These are phyloP conservation scores for Callospermophilus lateralis DNA, from an alignment of 2,113 vertebrate genomes.

Conservation along the genomic window DNA sequence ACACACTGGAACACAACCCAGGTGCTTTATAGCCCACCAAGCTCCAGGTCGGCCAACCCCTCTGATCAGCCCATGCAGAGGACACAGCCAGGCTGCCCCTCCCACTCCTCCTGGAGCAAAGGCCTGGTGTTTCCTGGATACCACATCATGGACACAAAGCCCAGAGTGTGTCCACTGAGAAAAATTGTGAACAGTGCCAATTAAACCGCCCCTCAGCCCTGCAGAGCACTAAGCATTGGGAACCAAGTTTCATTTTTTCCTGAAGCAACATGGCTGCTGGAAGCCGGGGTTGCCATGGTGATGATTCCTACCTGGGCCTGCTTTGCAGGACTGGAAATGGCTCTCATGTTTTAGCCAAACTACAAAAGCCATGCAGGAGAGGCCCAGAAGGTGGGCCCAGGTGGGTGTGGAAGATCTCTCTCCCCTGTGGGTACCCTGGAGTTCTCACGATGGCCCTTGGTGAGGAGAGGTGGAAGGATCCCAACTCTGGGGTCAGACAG, in stretches of 20 bases:
- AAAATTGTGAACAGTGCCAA: neutral
- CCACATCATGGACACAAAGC: neutral
- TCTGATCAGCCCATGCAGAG: neutral
- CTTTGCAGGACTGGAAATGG: neutral
- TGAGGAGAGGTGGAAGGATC: neutral
- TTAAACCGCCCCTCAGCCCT: neutral
- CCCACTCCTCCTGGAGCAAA: neutral
- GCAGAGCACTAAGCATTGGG: neutral
- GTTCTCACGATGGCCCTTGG: accelerated
- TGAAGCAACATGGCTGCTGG: neutral
- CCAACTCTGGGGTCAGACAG: neutral
- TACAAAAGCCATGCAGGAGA: neutral
- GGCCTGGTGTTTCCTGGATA: conserved; percentile 35
- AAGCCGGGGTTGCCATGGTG: conserved; percentile 67
- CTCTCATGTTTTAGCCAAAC: neutral
- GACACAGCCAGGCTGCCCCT: neutral
- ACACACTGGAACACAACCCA: neutral
- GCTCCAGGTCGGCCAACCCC: neutral
- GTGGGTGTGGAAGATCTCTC: accelerated
- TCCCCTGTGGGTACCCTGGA: neutral
- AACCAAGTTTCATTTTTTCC: conserved; percentile 1
- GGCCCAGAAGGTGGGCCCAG: accelerated
- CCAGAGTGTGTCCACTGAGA: neutral
- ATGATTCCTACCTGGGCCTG: conserved; percentile 53
- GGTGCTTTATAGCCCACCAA: neutral